Evolutionary conservation across 1,140 invertebrate species (phyloP).

Genomic region (Trachelipus rathkii): DNA sequence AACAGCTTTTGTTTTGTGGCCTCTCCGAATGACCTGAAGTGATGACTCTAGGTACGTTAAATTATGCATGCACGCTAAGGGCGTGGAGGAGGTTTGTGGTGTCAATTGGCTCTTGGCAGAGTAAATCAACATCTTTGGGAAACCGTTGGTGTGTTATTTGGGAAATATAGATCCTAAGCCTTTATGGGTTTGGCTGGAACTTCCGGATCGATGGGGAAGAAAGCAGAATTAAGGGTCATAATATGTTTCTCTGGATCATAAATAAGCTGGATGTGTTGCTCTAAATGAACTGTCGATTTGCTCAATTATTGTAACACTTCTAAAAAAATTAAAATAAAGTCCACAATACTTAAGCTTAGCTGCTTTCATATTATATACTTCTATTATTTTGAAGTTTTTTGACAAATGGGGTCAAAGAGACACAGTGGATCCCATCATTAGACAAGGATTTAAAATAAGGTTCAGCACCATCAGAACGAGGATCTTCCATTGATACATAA

Average conservation of each 20-base stretch:
- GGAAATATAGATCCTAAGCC: constrained; percentile 84
- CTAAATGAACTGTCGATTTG: constrained; percentile 97
- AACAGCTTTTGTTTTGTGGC: constrained; percentile 33
- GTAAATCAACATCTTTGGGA: constrained; percentile 86
- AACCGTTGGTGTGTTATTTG: constrained; percentile 81
- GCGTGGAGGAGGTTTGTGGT: constrained; percentile 61
- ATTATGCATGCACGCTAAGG: constrained; percentile 37
- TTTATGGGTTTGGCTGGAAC: constrained; percentile 80
- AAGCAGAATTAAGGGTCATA: constrained; percentile 86
- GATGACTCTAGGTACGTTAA: constrained; percentile 37
- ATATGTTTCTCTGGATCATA: constrained; percentile 90
- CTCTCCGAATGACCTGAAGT: constrained; percentile 33
- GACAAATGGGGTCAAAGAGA: too few species aligned
- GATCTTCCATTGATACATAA: too few species aligned
- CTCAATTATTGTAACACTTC: constrained; percentile 88
- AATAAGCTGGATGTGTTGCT: constrained; percentile 92
- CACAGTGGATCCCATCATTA: too few species aligned
- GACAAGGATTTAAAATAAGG: too few species aligned
- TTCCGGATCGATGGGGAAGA: constrained; percentile 91
- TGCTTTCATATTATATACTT: too few species aligned
- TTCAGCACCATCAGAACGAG: too few species aligned
- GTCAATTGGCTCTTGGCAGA: constrained; percentile 60
- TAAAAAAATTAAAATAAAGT: constrained; percentile 87
- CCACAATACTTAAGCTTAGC: too few species aligned
- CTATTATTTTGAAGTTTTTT: too few species aligned